Percentiles rank a stretch among this genome's conserved stretches.
phyloP scores from a whole-genome alignment of 2,797 vertebrate species.

The Esox lucius region DNA sequence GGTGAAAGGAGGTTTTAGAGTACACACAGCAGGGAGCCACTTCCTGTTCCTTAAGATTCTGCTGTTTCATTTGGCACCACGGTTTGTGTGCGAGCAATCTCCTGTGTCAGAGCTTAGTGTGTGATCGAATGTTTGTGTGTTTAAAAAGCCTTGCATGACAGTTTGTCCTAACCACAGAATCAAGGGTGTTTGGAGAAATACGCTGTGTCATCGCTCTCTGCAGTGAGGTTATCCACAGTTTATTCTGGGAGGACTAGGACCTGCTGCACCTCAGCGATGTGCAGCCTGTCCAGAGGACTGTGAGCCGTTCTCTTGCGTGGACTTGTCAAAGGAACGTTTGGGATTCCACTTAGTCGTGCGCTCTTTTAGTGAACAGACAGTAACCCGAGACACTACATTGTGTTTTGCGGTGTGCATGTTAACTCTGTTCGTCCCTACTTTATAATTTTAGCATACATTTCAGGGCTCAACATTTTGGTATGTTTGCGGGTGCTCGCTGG shows the following conservation, averaged over 20 bases:
- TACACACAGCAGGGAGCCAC: slow-evolving; percentile 42
- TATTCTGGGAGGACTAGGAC: neutral
- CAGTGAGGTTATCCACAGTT: slow-evolving; percentile 8
- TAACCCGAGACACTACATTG: neutral
- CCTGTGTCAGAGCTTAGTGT: slow-evolving; percentile 8
- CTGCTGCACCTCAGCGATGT: neutral
- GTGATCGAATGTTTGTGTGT: slow-evolving; percentile 3
- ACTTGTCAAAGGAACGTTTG: slow-evolving; percentile 15
- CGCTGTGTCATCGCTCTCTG: neutral
- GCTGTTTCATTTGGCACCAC: slow-evolving; percentile 28
- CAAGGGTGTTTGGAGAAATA: neutral
- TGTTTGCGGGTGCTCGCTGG: too few species aligned
- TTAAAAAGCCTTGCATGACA: too few species aligned
- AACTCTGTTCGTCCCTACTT: neutral
- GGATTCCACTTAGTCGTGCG: slow-evolving; percentile 23
- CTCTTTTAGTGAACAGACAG: neutral
- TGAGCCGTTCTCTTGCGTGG: slow-evolving; percentile 23
- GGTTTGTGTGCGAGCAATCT: slow-evolving; percentile 6
- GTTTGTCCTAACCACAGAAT: neutral
- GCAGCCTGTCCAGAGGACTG: neutral
- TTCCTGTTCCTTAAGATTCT: slow-evolving; percentile 65
- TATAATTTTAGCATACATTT: neutral
- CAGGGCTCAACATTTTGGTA: too few species aligned
- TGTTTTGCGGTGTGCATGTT: neutral
- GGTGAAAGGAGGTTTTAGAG: slow-evolving; percentile 51